Percentiles rank a stretch among this genome's conserved stretches.
phyloP scores from a whole-genome alignment of 2,888 invertebrate species.

The Gortyna flavago region DNA sequence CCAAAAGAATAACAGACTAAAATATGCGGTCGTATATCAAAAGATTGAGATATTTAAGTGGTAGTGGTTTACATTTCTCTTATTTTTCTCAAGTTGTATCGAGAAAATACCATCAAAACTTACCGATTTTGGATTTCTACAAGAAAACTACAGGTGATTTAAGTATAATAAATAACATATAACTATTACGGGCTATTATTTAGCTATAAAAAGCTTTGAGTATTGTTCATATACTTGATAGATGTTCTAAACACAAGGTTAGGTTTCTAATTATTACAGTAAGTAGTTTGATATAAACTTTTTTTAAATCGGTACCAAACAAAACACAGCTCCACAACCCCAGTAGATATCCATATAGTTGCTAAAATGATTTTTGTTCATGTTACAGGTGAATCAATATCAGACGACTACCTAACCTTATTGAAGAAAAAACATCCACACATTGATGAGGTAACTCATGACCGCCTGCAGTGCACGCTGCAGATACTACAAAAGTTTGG shows the following conservation, averaged over 20 bases:
- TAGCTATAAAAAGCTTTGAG: background rate
- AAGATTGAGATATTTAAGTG: constrained; percentile 29
- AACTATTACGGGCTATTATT: background rate
- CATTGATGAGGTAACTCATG: constrained; percentile 76
- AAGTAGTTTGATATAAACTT: background rate
- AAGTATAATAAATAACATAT: background rate
- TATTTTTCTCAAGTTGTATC: constrained; percentile 49
- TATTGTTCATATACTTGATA: background rate
- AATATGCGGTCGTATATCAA: constrained; percentile 53
- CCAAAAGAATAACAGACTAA: background rate
- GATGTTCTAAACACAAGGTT: constrained; percentile 14
- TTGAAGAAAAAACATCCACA: constrained; percentile 81
- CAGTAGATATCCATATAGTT: background rate
- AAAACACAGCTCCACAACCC: background rate
- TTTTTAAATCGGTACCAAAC: background rate
- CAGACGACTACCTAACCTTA: constrained; percentile 67
- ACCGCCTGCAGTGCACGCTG: constrained; percentile 78
- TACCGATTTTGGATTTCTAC: constrained; percentile 81
- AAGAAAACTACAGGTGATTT: constrained; percentile 80
- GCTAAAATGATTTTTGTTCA: background rate
- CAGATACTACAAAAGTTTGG: constrained; percentile 82
- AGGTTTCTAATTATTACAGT: background rate
- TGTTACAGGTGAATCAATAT: constrained; percentile 75
- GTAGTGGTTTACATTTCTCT: constrained; percentile 23
- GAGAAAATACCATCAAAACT: constrained; percentile 64